Base-by-base conservation (phyloP, 1,140 invertebrate species). In the Formica exsecta region DNA sequence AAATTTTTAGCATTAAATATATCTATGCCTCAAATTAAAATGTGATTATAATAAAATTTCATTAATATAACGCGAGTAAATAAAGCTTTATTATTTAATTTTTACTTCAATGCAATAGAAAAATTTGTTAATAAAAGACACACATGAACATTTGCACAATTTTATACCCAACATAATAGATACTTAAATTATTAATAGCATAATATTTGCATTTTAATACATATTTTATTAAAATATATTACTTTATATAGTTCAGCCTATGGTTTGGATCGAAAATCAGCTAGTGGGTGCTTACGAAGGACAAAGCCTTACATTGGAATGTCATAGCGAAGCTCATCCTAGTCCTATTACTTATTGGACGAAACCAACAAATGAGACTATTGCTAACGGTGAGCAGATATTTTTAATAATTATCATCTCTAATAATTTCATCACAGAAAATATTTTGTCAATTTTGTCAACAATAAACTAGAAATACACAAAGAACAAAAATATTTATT, bases 261-360 rank as follows among this genome's bases (percentile, higher is more conserved):
- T 95, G 92, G 95, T 96, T 62, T 93, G 95, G 86, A 94, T 96
- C 38, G 96, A 96, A 48, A 96, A 96, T 90, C 96, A 96, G 92
- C 90, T 96, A 76, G 94, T 96, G 6, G 96, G 96, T 11, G 96
- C 96, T 86, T 96, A 95, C 32, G 92, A 95, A 48, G 95, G 95
- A 3, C 94, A 95, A 77, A 95, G 93, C 32, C 93, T 97, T 4
- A 95, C 95, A 2, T 92, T 97, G 74, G 96, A 97, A 87, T 97
- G 96, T 90, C 94, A 95, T 79, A 96, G 96, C 13, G 96, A 96
- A 81, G 96, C 96, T 36, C 96, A 94, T 89, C 96, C 96, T 16
- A 95, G 94, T 62, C 96, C 96, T 4, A 95, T 96, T 68, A 96
- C 95, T 86, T 96, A 95, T 87, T 97, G 96, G 96, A 93, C 94